Evolutionary conservation across 2,797 vertebrate species (phyloP), one percentile per base, ranked within the genome.

Genomic region (Parambassis ranga): DNA sequence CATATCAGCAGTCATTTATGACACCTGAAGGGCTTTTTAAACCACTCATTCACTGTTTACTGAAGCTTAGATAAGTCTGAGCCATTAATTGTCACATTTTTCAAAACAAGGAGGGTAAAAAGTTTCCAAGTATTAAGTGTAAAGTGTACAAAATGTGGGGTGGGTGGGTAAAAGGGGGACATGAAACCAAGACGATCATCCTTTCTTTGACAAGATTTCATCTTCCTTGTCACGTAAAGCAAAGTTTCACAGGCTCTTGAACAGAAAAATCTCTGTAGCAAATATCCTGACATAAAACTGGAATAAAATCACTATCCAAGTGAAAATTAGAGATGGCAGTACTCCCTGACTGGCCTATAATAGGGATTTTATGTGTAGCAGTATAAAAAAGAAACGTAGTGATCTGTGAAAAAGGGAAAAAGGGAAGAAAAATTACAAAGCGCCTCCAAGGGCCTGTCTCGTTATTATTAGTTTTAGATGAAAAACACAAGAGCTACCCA

Each of bases 381-480:
- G 38, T 66, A 77, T 65, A 79, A 82, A 83, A 81, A 74, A 71
- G 42, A 81, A 85, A 87, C 20, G 50, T 81, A 76, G 79, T 75
- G 82, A 87, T 87, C 77, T 83, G 82, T 87, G 79, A 83, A 85
- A 74, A 71, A 74, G 60, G 30, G 41, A 47, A 76, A 72, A 76
- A 52, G 42, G 53, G 58, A 80, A 67, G 74, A 86, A 75, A 85
- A 84, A 90, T 83, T 87, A 87, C 85, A 85, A 84, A 79, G 79
- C 7, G 46, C 78, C 84, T 83, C 81, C 33, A 9, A 81, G 84
- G 80, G 67, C 79, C 73, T 84, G 81, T 84, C 82, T 89, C 66
- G 71, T 85, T 89, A 85, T 90, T 87, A 89, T 88, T 88, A 87
- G 81, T 83, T 90, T 89, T 86, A 88, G 83, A 90, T 89, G 75